Base-by-base conservation (phyloP, 2,797 vertebrate species). In the Esox masquinongy region DNA sequence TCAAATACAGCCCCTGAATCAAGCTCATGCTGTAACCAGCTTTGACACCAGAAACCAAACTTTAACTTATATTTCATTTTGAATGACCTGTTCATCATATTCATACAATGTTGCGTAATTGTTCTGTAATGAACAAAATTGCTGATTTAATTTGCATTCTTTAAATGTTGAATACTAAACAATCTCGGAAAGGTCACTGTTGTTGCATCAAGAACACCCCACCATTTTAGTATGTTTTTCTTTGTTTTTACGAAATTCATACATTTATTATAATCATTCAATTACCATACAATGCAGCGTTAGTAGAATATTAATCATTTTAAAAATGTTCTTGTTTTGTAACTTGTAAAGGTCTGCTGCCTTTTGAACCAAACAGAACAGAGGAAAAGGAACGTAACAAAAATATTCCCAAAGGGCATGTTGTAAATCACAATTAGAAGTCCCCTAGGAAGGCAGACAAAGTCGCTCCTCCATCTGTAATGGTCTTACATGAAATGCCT, bases 141-240 rank as follows among this genome's bases (percentile, higher is more conserved):
- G 47, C 51, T 75, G 34, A 50, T 75, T 80, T 78, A 77, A 85
- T 82, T 74, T 77, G 50, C 11, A 29, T 74, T 34, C 51, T 74
- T 86, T 74, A 63, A 82, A 76, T 11, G 73, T 0, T 1, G 24
- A 82, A 59, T 72, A 77, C 77, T 43, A 72, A 73, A 63, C 66
- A 59, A 24, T 61, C 75, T 82, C n/a, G 59, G 43, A 14, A 7
- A 0, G 11, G 26, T 5, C 29, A 26, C 22, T 14, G 36, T 15
- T 43, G 67, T 39, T 1, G 4, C 47, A 39, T 39, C 36, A 39
- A 6, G 36, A 39, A 5, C 36, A 6, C 36, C 36, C 36, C 36
- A 8, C 36, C 36, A 39, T 39, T 39, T 17, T 66, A 53, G 69
- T 72, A 72, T 69, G 11, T 5, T 8, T 24, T 22, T 39, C 66